These are phyloP conservation scores for Pediacus dermestoides DNA, from an alignment of 2,888 invertebrate species.

Conservation along the genomic window DNA sequence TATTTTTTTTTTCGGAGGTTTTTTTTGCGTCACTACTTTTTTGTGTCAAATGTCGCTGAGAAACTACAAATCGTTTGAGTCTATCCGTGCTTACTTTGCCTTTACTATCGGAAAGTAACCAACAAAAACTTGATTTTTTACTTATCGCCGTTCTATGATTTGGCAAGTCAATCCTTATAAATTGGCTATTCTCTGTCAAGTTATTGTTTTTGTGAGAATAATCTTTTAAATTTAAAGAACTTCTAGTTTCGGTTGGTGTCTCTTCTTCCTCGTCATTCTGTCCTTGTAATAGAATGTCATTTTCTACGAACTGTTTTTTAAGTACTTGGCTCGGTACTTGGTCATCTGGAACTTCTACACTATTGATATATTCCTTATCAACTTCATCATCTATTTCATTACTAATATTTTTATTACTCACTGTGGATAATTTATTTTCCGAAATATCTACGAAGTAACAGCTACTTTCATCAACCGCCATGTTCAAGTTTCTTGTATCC, in stretches of 20 bases:
- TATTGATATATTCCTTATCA: too few relatives aligned
- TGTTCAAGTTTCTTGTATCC: not conserved
- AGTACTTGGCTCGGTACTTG: too few relatives aligned
- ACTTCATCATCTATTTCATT: too few relatives aligned
- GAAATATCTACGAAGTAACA: not conserved
- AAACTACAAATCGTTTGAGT: conserved; percentile 12
- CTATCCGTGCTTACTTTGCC: conserved; percentile 13
- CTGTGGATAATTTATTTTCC: too few relatives aligned
- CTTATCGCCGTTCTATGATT: not conserved
- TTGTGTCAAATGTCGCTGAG: too few relatives aligned
- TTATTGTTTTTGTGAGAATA: not conserved
- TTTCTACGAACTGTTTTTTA: too few relatives aligned
- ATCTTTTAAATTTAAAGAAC: not conserved
- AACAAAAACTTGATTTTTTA: conserved; percentile 15
- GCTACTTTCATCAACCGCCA: not conserved
- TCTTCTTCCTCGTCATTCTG: not conserved
- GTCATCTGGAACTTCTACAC: too few relatives aligned
- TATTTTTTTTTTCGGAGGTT: too few relatives aligned
- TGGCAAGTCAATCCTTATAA: not conserved
- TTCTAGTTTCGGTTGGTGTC: not conserved
- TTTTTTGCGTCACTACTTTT: too few relatives aligned
- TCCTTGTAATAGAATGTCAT: not conserved
- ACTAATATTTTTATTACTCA: too few relatives aligned
- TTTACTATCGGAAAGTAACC: conserved; percentile 10
- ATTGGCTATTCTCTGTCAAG: not conserved